Evolutionary conservation across 2,113 vertebrate genomes (phyloP).

Genomic region (Argyrosomus japonicus): DNA sequence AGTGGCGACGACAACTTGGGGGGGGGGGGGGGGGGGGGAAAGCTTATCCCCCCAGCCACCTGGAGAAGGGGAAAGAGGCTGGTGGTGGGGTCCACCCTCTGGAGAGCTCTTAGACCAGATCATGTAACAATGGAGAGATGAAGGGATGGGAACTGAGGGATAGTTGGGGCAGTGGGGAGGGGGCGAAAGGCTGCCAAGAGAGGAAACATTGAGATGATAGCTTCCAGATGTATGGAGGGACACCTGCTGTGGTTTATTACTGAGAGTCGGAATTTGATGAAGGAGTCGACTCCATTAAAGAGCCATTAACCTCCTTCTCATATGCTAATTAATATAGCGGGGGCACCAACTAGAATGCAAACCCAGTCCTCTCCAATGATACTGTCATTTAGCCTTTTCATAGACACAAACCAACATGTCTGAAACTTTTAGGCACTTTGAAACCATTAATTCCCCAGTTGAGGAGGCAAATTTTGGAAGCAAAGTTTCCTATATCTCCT

Average conservation of each 20-base stretch:
- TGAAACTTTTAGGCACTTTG: constrained; percentile 9
- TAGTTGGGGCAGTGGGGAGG: constrained; percentile 36
- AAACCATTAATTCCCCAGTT: neutral
- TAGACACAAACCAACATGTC: neutral
- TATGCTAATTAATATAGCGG: constrained; percentile 37
- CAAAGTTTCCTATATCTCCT: neutral
- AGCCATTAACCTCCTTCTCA: constrained; percentile 45
- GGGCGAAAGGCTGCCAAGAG: constrained; percentile 57
- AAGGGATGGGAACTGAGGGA: constrained; percentile 71
- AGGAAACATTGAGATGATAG: constrained; percentile 73
- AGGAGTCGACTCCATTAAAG: constrained; percentile 61
- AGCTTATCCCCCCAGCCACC: constrained; percentile 83
- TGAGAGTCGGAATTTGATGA: constrained; percentile 55
- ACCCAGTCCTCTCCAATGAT: neutral
- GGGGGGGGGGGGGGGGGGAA: constrained; percentile 69
- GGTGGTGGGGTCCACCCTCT: constrained; percentile 58
- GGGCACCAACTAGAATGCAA: constrained; percentile 4
- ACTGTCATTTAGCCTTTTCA: neutral
- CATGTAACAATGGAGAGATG: constrained; percentile 80
- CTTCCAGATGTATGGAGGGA: constrained; percentile 80
- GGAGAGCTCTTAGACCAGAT: constrained; percentile 77
- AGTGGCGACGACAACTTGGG: constrained; percentile 73
- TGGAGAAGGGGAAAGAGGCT: constrained; percentile 67
- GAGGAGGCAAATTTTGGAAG: neutral
- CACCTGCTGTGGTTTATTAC: constrained; percentile 78